Conservation (phyloP, 1,140 invertebrate species). For the Drosophila carrolli region DNA sequence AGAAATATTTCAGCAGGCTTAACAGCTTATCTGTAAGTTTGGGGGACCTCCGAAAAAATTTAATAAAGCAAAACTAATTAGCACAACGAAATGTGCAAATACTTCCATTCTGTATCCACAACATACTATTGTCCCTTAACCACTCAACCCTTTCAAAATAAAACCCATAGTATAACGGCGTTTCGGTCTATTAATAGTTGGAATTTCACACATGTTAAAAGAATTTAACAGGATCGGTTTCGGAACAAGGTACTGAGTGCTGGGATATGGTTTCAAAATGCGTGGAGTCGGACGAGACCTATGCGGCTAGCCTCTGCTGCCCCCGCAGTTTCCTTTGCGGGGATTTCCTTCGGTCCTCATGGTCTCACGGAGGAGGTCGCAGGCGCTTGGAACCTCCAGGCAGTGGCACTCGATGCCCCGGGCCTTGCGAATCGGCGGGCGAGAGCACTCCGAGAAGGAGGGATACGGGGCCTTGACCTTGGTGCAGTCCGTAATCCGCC, state of each 20-base stretch:
- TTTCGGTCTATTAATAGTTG: conserved; percentile 23
- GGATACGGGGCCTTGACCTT: conserved; percentile 61
- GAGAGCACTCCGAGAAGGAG: conserved; percentile 56
- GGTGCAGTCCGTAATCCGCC: conserved; percentile 11
- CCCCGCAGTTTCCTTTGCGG: conserved; percentile 4
- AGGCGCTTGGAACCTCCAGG: not conserved
- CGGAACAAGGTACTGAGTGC: not conserved
- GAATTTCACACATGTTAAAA: not conserved
- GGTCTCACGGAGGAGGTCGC: not conserved
- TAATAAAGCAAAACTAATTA: too few relatives aligned
- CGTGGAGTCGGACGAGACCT: not conserved
- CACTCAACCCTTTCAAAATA: not conserved
- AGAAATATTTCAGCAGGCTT: not conserved
- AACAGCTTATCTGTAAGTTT: not conserved
- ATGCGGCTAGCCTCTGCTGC: not conserved
- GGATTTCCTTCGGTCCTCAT: not conserved
- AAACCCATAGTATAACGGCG: not conserved
- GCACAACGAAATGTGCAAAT: too few relatives aligned
- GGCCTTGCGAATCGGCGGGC: not conserved
- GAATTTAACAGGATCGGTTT: not conserved
- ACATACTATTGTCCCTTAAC: too few relatives aligned
- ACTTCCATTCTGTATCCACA: too few relatives aligned
- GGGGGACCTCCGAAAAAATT: not conserved
- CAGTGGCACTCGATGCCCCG: conserved; percentile 47
- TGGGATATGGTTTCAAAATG: not conserved